Evolutionary conservation across 2,888 invertebrate species (phyloP).

Genomic region (Melanchra persicariae): DNA sequence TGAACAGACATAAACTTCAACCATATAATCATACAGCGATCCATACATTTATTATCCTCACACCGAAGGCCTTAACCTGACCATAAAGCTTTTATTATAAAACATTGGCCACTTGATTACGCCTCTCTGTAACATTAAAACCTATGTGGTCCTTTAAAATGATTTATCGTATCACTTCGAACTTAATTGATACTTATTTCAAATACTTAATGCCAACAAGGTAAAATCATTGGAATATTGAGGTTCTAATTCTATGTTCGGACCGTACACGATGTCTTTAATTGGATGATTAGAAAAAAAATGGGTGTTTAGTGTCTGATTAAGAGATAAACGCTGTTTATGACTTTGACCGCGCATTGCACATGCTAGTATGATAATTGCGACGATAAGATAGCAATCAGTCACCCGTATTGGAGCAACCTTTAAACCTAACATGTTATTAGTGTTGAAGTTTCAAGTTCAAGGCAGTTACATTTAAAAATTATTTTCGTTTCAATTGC

Average conservation of each 20-base stretch:
- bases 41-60: slow-evolving; percentile 30
- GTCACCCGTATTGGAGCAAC: slow-evolving; percentile 35
- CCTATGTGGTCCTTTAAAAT: slow-evolving; percentile 48
- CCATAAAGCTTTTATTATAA: slow-evolving; percentile 50
- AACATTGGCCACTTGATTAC: slow-evolving; percentile 50
- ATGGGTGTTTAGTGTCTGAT: slow-evolving; percentile 51
- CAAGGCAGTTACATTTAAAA: slow-evolving; percentile 15
- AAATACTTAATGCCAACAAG: slow-evolving; percentile 46
- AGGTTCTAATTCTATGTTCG: slow-evolving; percentile 45
- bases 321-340: slow-evolving; percentile 56
- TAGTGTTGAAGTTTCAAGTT: slow-evolving; percentile 42
- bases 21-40: slow-evolving; percentile 37
- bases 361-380: slow-evolving; percentile 50
- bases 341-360: slow-evolving; percentile 39
- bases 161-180: slow-evolving; percentile 47
- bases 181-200: slow-evolving; percentile 60
- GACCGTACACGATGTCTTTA: slow-evolving; percentile 53
- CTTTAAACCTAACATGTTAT: slow-evolving; percentile 32
- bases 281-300: slow-evolving; percentile 62
- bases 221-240: slow-evolving; percentile 53
- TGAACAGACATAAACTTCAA: slow-evolving; percentile 17
- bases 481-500: slow-evolving; percentile 8
- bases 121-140: slow-evolving; percentile 45
- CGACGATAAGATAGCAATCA: slow-evolving; percentile 37
- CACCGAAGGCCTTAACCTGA: slow-evolving; percentile 32